Conservation (phyloP, 2,797 vertebrate species). For the Periophthalmus magnuspinnatus region DNA sequence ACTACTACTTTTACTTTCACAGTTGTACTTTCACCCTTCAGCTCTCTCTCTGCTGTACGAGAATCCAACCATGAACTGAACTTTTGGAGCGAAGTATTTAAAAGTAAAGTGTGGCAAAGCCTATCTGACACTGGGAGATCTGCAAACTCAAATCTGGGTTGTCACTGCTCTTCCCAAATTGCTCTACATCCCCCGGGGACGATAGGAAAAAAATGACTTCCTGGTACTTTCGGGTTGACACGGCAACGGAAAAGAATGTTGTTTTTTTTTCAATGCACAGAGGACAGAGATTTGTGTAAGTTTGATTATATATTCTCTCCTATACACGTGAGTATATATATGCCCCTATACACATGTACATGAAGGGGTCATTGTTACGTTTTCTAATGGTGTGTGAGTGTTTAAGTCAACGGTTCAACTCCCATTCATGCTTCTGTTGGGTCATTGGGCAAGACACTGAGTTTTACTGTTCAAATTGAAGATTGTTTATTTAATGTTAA, state of each 20-base stretch:
- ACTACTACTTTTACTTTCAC: background rate
- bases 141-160: constrained; percentile 38
- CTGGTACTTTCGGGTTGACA: constrained; percentile 11
- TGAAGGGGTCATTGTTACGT: too few relatives aligned
- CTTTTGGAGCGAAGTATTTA: constrained; percentile 38
- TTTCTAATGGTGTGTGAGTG: background rate
- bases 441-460: background rate
- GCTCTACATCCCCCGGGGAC: constrained; percentile 34
- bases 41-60: constrained; percentile 30
- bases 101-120: constrained; percentile 56
- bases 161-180: constrained; percentile 37
- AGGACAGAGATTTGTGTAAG: constrained; percentile 6
- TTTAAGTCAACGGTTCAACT: background rate
- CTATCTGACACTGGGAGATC: constrained; percentile 9
- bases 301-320: too few relatives aligned
- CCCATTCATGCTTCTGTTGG: background rate
- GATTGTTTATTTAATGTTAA: too few relatives aligned
- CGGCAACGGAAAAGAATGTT: constrained; percentile 12
- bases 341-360: too few relatives aligned
- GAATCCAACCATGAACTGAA: constrained; percentile 44
- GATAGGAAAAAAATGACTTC: constrained; percentile 20
- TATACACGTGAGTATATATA: too few relatives aligned
- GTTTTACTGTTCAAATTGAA: background rate
- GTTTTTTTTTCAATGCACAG: constrained; percentile 13
- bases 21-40: background rate